Percentiles rank a stretch among this genome's conserved stretches.
Evolutionary conservation across 2,888 invertebrate genomes (phyloP).

Genomic region (Xylota segnis): DNA sequence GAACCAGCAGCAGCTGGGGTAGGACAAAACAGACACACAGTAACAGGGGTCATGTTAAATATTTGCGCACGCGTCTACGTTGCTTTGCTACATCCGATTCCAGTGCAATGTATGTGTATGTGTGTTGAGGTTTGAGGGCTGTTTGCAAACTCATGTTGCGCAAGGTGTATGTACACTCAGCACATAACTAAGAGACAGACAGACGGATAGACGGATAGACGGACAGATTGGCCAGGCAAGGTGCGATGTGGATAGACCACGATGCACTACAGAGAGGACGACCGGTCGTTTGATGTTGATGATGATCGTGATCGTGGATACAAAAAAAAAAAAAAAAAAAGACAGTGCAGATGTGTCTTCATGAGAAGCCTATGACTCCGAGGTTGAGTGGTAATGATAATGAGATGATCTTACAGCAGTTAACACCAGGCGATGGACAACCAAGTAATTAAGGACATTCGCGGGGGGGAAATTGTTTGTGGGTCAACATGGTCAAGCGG

Average conservation of each 20-base stretch:
- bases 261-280: slow-evolving; percentile 23
- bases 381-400: slow-evolving; percentile 59
- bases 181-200: slow-evolving; percentile 47
- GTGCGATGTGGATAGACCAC: slow-evolving; percentile 45
- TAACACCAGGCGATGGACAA: slow-evolving; percentile 56
- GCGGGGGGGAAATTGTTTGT: slow-evolving; percentile 12
- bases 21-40: slow-evolving; percentile 23
- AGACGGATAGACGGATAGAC: slow-evolving; percentile 27
- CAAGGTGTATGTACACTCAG: slow-evolving; percentile 63
- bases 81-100: slow-evolving; percentile 44
- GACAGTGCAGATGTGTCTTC: slow-evolving; percentile 15
- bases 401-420: slow-evolving; percentile 58
- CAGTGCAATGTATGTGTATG: slow-evolving; percentile 35
- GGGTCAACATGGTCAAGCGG: background rate
- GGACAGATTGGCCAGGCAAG: slow-evolving; percentile 57
- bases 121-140: slow-evolving; percentile 47
- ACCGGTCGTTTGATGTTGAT: slow-evolving; percentile 56
- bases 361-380: slow-evolving; percentile 9
- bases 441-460: slow-evolving; percentile 53
- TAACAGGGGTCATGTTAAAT: slow-evolving; percentile 73
- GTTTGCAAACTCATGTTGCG: slow-evolving; percentile 69
- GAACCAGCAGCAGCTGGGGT: slow-evolving; percentile 61
- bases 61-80: slow-evolving; percentile 74
- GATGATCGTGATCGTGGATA: slow-evolving; percentile 57
- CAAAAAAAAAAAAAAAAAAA: slow-evolving; percentile 1